Evolutionary conservation across 2,888 invertebrate genomes (phyloP).

Genomic region (Rhorus exstirpatorius): DNA sequence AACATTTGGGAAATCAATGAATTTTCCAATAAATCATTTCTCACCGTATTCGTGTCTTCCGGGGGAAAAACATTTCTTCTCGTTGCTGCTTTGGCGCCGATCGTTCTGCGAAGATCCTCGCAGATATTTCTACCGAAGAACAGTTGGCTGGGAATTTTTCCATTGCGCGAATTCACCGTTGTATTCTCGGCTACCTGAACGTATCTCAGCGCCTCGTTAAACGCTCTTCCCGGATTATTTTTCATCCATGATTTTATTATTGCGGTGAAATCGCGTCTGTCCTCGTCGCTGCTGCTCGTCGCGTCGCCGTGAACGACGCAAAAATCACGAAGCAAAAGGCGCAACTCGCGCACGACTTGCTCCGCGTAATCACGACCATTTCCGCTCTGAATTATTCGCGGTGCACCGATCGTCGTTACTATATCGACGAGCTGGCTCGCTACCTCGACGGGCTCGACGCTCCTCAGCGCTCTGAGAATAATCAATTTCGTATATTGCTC

Average conservation of each 20-base stretch:
- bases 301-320: conserved; percentile 76
- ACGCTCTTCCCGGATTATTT: conserved; percentile 75
- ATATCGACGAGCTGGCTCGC: conserved; percentile 77
- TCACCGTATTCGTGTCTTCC: conserved; percentile 61
- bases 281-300: conserved; percentile 56
- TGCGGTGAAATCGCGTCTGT: conserved; percentile 74
- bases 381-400: conserved; percentile 78
- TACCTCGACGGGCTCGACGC: conserved; percentile 72
- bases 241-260: conserved; percentile 75
- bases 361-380: conserved; percentile 77
- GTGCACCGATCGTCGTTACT: conserved; percentile 79
- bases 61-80: conserved; percentile 69
- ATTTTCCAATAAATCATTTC: background rate
- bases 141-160: conserved; percentile 76
- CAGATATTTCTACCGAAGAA: conserved; percentile 75
- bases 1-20: no score
- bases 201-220: conserved; percentile 76
- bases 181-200: conserved; percentile 79
- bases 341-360: conserved; percentile 76
- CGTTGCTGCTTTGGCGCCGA: conserved; percentile 40
- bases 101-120: conserved; percentile 70
- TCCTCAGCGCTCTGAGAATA: conserved; percentile 75
- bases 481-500: conserved; percentile 79
- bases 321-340: conserved; percentile 74
- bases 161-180: conserved; percentile 70